These are phyloP conservation scores for Lipophrys pholis DNA, from an alignment of 2,113 vertebrate species.

Conservation along the genomic window DNA sequence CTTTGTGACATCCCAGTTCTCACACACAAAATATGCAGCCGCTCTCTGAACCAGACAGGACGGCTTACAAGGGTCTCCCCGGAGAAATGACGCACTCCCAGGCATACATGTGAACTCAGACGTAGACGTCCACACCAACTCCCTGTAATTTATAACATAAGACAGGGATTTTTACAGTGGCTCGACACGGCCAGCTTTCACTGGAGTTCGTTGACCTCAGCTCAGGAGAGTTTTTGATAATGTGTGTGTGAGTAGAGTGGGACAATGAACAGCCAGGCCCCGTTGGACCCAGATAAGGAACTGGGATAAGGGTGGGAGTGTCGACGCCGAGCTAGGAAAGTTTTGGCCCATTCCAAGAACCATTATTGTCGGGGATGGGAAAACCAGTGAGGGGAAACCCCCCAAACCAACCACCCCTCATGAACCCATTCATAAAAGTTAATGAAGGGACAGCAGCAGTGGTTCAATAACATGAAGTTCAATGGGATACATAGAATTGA, in stretches of 20 bases:
- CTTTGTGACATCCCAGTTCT: neutral
- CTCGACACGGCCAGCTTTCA: slow-evolving; percentile 5
- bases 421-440: slow-evolving; percentile 41
- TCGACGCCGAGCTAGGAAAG: slow-evolving; percentile 9
- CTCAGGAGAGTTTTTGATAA: slow-evolving; percentile 29
- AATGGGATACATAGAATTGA: too few species aligned
- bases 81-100: neutral
- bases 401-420: neutral
- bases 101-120: slow-evolving; percentile 8
- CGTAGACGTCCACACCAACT: neutral
- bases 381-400: slow-evolving; percentile 28
- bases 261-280: slow-evolving; percentile 47
- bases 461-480: too few species aligned
- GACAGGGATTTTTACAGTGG: slow-evolving; percentile 15
- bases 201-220: slow-evolving; percentile 36
- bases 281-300: slow-evolving; percentile 62
- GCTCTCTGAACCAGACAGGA: slow-evolving; percentile 12
- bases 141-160: neutral
- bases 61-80: slow-evolving; percentile 22
- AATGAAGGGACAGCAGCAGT: slow-evolving; percentile 2
- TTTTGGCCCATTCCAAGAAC: slow-evolving; percentile 56
- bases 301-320: slow-evolving; percentile 55
- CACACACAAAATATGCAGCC: slow-evolving; percentile 40
- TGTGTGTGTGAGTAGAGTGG: slow-evolving; percentile 7
- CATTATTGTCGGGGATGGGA: slow-evolving; percentile 54